A percentile compares a stretch with the other conserved stretches of the same genome.
Conservation (phyloP, 2,113 vertebrate species). For the Neodon shergylaensis region DNA sequence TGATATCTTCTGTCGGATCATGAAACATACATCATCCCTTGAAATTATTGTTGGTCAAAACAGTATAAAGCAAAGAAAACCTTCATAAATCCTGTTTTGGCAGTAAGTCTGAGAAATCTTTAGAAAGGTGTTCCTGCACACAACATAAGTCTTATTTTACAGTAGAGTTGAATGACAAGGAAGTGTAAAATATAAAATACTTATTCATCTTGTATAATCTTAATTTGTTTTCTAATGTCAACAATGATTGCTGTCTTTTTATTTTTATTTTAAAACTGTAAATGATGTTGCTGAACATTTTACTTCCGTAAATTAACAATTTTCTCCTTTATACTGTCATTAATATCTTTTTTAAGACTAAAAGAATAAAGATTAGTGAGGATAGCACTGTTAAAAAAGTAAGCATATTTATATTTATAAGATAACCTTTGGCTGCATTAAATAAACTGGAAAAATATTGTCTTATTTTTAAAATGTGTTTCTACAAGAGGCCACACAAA, state of each 20-base stretch:
- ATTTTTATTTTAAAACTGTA: neutral
- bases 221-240: neutral
- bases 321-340: neutral
- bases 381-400: neutral
- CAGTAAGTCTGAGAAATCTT: neutral
- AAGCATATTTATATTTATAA: conserved; percentile 2
- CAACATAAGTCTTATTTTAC: too few relatives aligned
- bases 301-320: neutral
- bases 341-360: neutral
- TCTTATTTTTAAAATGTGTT: neutral
- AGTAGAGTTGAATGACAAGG: neutral
- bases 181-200: neutral
- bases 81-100: neutral
- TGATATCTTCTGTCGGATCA: neutral
- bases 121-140: neutral
- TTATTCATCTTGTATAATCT: neutral
- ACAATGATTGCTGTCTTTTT: neutral
- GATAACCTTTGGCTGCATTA: neutral
- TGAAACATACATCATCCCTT: neutral
- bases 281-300: neutral
- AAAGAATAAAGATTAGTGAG: neutral
- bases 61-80: neutral
- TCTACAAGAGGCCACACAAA: neutral
- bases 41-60: neutral
- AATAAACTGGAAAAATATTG: neutral